A percentile compares a stretch with the other conserved stretches of the same genome.
phyloP scores from a whole-genome alignment of 2,888 invertebrate species.

The Aspidapion aeneum region DNA sequence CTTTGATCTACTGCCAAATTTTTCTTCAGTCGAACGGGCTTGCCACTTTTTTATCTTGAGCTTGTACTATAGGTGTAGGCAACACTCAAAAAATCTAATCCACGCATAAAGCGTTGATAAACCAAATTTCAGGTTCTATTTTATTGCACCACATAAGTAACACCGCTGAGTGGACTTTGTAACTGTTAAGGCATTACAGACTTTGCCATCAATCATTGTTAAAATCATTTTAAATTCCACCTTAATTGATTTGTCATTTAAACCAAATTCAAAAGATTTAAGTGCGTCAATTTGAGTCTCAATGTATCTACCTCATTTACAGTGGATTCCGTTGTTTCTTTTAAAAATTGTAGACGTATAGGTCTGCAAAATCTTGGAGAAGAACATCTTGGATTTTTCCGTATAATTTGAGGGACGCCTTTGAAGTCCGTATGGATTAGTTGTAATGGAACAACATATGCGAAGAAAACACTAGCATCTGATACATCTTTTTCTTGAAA shows the following conservation, averaged over 20 bases:
- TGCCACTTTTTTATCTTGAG: no score
- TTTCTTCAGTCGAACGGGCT: no score
- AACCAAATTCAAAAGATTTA: not conserved
- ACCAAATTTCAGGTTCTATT: no score
- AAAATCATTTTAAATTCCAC: constrained; percentile 1
- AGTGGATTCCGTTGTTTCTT: not conserved
- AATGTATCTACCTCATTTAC: not conserved
- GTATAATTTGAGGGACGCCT: no score
- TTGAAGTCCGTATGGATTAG: constrained; percentile 1
- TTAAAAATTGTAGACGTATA: constrained; percentile 1
- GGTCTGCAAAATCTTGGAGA: constrained; percentile 8
- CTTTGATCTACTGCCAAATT: no score
- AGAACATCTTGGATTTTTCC: constrained; percentile 12
- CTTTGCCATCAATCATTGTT: constrained; percentile 17
- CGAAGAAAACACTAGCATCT: not conserved
- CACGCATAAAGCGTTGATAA: no score
- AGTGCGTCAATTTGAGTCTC: not conserved
- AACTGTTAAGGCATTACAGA: constrained; percentile 10
- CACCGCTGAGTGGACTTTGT: constrained; percentile 9
- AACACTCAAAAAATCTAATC: no score
- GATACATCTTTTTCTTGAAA: no score
- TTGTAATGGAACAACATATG: constrained; percentile 7
- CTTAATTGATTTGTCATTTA: not conserved
- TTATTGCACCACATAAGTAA: constrained; percentile 10
- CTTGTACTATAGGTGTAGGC: no score